phyloP scores from a whole-genome alignment of 1,140 invertebrate species.

The Drosophila paulistorum region DNA sequence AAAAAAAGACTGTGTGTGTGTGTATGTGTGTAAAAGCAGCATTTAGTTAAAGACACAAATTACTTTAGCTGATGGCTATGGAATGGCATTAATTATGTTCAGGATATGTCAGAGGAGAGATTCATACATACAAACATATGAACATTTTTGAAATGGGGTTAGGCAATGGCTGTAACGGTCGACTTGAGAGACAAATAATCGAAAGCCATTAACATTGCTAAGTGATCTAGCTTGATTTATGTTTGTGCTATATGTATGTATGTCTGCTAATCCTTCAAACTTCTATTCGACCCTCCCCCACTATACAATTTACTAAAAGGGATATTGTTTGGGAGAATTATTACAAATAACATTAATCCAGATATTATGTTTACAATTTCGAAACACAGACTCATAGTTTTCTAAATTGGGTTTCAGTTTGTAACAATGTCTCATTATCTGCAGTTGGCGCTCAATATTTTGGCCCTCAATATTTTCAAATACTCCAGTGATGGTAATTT shows the following conservation, averaged over 20 bases:
- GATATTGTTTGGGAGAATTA: background rate
- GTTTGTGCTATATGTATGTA: no score
- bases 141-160: background rate
- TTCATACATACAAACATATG: background rate
- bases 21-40: conserved; percentile 34
- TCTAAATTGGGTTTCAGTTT: no score
- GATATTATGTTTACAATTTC: background rate
- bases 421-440: no score
- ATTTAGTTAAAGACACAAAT: conserved; percentile 44
- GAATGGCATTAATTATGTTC: conserved; percentile 45
- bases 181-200: conserved; percentile 13
- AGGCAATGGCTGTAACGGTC: background rate
- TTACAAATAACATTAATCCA: conserved; percentile 8
- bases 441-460: no score
- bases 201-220: background rate
- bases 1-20: background rate
- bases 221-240: conserved; percentile 22
- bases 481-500: no score
- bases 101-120: conserved; percentile 14
- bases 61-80: conserved; percentile 28
- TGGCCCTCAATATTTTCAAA: no score
- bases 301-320: no score
- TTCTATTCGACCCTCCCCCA: no score
- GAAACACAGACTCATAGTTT: no score
- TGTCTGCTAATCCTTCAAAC: no score